Evolutionary conservation across 2,113 vertebrate species (phyloP).

Genomic region (Cyanistes caeruleus): DNA sequence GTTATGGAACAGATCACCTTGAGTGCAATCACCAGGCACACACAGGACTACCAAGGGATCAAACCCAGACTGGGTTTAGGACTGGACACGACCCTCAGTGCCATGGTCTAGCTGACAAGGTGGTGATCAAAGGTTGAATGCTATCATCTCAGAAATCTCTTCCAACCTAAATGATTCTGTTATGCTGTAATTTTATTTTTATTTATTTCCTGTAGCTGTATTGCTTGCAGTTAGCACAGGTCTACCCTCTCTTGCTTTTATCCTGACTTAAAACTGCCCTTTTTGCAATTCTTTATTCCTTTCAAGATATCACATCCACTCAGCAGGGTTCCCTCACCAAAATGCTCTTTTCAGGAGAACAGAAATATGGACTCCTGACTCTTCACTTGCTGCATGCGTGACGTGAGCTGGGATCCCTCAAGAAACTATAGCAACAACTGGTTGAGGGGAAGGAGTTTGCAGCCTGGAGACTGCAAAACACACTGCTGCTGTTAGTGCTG

Average conservation of each 20-base stretch:
- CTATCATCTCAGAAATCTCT: background rate
- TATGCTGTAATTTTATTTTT: background rate
- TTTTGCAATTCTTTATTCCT: background rate
- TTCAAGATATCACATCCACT: background rate
- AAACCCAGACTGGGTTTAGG: background rate
- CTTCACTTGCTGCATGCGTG: background rate
- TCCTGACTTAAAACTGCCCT: background rate
- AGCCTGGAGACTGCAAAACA: background rate
- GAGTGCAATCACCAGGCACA: background rate
- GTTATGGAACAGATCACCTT: background rate
- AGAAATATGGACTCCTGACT: background rate
- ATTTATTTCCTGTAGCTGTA: background rate
- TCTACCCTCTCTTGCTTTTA: background rate
- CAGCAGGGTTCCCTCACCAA: background rate
- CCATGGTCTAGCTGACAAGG: background rate
- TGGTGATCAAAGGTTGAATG: background rate
- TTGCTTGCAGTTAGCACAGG: background rate
- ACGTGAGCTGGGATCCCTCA: background rate
- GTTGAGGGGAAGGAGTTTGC: background rate
- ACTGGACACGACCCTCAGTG: background rate
- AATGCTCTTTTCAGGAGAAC: background rate
- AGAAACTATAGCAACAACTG: background rate
- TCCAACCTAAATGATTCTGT: background rate
- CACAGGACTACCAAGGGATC: background rate
- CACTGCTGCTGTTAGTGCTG: background rate